Conservation (phyloP, 2,888 invertebrate genomes). For the Drosophila cognata region DNA sequence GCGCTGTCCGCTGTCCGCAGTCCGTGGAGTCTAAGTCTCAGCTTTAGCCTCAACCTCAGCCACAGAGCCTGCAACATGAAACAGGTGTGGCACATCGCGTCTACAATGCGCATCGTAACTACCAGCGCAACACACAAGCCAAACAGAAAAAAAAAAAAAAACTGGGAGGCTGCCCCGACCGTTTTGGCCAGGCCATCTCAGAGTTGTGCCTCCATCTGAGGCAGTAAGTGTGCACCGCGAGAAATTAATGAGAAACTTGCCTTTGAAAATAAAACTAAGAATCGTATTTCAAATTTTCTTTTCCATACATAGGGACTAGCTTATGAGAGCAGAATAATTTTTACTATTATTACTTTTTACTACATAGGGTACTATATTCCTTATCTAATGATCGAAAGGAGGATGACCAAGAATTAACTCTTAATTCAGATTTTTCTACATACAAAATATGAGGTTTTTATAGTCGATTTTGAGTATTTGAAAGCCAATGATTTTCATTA, state of each 20-base stretch:
- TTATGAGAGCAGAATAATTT: not conserved
- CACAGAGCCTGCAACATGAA: constrained; percentile 74
- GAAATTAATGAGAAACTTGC: constrained; percentile 4
- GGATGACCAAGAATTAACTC: not conserved
- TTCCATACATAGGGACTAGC: not conserved
- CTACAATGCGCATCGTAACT: constrained; percentile 61
- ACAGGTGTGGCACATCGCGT: constrained; percentile 78
- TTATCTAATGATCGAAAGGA: not conserved
- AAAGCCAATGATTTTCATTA: not conserved
- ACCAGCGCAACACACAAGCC: constrained; percentile 39
- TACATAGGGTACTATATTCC: not conserved
- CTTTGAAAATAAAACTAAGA: not conserved
- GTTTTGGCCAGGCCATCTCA: constrained; percentile 74
- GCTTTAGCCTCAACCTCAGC: constrained; percentile 36
- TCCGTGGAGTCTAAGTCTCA: constrained; percentile 34
- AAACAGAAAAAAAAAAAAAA: constrained; percentile 32
- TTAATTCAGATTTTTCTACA: not conserved
- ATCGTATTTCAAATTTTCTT: not conserved
- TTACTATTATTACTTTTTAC: not conserved
- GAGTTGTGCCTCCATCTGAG: constrained; percentile 53
- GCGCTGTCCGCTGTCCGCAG: constrained; percentile 33
- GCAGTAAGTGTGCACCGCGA: constrained; percentile 54
- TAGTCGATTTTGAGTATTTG: not conserved
- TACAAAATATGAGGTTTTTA: not conserved
- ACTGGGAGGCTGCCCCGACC: constrained; percentile 72